A percentile compares a stretch with the other conserved stretches of the same genome.
These are phyloP conservation scores for Ectropis crepuscularia DNA, from an alignment of 2,888 invertebrate genomes.

Conservation along the genomic window DNA sequence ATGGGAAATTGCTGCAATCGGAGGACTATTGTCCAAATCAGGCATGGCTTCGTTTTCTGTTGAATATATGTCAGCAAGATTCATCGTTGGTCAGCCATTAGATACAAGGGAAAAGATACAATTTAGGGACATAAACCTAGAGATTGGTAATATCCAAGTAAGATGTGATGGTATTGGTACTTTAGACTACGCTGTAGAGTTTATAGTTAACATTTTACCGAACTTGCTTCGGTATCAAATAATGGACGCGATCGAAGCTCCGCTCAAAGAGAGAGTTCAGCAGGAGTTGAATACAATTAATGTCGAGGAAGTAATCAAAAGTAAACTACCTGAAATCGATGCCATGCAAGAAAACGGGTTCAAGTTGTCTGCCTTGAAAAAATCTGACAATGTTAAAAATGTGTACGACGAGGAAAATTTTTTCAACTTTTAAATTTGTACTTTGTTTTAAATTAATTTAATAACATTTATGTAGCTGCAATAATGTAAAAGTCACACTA, in stretches of 20 bases:
- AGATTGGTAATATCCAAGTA: slow-evolving; percentile 93
- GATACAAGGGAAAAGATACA: slow-evolving; percentile 90
- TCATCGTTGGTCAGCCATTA: slow-evolving; percentile 89
- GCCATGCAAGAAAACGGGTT: slow-evolving; percentile 80
- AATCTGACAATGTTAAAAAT: slow-evolving; percentile 48
- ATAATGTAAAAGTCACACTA: no score
- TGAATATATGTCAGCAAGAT: slow-evolving; percentile 89
- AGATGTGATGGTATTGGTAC: slow-evolving; percentile 94
- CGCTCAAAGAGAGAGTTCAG: slow-evolving; percentile 89
- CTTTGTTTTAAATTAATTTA: not conserved
- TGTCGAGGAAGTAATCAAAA: slow-evolving; percentile 89
- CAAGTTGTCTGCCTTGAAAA: slow-evolving; percentile 69
- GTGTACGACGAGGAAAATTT: slow-evolving; percentile 76
- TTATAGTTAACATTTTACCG: slow-evolving; percentile 91
- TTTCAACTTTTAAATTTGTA: slow-evolving; percentile 67
- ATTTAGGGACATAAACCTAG: slow-evolving; percentile 90
- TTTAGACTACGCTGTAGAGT: slow-evolving; percentile 92
- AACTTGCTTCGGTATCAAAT: slow-evolving; percentile 94
- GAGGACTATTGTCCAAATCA: slow-evolving; percentile 88
- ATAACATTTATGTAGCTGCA: not conserved
- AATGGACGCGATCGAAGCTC: slow-evolving; percentile 93
- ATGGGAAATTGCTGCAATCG: slow-evolving; percentile 90
- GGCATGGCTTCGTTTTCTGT: slow-evolving; percentile 91
- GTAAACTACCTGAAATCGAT: slow-evolving; percentile 88
- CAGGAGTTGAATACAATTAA: slow-evolving; percentile 90